Evolutionary conservation across 2,113 vertebrate species (phyloP).

Genomic region (Equus przewalskii): DNA sequence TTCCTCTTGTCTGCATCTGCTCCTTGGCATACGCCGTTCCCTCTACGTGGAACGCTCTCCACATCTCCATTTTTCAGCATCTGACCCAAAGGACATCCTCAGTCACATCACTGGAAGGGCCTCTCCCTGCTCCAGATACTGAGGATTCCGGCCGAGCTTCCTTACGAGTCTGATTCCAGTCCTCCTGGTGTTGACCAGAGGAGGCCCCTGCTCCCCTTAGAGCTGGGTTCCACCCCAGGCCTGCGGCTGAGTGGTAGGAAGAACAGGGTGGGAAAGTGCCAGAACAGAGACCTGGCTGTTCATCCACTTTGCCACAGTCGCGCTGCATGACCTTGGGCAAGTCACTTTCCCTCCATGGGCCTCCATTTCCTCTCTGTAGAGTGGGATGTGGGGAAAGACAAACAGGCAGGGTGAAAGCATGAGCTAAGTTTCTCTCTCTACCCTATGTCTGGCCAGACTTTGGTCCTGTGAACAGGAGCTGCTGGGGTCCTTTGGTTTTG

Average conservation of each 20-base stretch:
- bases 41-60: rapidly evolving
- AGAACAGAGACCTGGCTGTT: background rate
- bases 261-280: background rate
- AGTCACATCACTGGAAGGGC: background rate
- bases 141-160: background rate
- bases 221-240: background rate
- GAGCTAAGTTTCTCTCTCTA: background rate
- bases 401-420: background rate
- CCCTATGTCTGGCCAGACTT: background rate
- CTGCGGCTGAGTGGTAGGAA: background rate
- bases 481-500: background rate
- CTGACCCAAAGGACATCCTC: background rate
- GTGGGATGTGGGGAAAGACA: background rate
- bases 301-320: background rate
- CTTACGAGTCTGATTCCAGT: background rate
- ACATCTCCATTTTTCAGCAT: rapidly evolving
- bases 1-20: background rate
- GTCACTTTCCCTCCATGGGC: background rate
- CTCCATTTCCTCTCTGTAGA: conserved; percentile 2
- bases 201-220: background rate
- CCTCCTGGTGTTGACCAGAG: background rate
- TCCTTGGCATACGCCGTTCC: rapidly evolving
- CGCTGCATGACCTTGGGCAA: background rate
- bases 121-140: background rate
- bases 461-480: background rate